Evolutionary conservation across 2,797 vertebrate species (phyloP).

Genomic region (Micrastur ruficollis): DNA sequence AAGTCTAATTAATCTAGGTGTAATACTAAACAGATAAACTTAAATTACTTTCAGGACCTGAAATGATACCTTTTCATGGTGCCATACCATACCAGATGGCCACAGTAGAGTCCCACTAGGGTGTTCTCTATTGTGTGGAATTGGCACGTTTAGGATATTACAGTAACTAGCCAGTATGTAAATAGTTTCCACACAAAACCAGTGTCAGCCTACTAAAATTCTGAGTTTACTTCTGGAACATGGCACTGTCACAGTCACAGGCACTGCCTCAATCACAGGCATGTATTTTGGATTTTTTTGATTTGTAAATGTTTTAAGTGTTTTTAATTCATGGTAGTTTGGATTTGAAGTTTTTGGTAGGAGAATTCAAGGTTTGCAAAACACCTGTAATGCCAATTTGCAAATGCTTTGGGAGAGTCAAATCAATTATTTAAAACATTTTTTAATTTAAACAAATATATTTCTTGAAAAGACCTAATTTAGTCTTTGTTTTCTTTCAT

Average conservation of each 20-base stretch:
- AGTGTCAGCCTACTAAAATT: not conserved
- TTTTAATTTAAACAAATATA: not conserved
- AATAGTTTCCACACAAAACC: not conserved
- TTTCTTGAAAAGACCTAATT: not conserved
- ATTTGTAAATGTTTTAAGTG: not conserved
- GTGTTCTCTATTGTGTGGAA: not conserved
- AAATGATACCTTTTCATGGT: not conserved
- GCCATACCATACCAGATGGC: not conserved
- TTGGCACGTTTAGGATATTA: not conserved
- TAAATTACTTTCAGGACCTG: not conserved
- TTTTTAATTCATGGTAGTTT: not conserved
- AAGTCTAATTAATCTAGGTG: not conserved
- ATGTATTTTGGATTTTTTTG: not conserved
- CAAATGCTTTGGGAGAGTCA: not conserved
- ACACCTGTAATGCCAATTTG: not conserved
- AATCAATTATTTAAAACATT: not conserved
- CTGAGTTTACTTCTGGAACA: not conserved
- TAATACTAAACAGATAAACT: not conserved
- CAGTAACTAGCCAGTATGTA: not conserved
- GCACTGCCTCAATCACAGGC: not conserved
- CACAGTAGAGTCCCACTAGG: not conserved
- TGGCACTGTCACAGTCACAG: not conserved
- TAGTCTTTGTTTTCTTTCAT: not conserved
- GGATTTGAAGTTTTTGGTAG: not conserved
- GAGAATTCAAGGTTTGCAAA: not conserved